phyloP scores from a whole-genome alignment of 2,797 vertebrate genomes.

The Pangasius macronema region DNA sequence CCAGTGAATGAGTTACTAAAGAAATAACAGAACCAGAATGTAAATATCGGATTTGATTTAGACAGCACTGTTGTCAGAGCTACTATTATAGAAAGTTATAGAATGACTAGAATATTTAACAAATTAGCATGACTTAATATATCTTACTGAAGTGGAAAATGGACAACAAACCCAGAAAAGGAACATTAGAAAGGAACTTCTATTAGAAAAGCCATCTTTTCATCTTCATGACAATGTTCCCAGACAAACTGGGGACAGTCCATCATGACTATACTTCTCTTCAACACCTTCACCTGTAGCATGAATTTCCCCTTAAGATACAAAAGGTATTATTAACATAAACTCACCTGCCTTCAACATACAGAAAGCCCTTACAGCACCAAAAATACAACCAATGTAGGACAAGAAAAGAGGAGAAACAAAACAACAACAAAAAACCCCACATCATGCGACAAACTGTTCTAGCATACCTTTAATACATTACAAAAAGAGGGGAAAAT shows the following conservation, averaged over 20 bases:
- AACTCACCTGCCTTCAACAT: not conserved
- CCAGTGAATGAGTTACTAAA: not conserved
- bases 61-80: not conserved
- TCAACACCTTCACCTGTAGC: not conserved
- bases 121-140: not conserved
- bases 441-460: not conserved
- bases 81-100: not conserved
- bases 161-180: no score
- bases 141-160: no score
- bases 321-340: not conserved
- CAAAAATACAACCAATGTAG: not conserved
- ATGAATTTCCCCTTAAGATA: not conserved
- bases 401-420: not conserved
- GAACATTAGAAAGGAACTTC: not conserved
- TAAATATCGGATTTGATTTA: not conserved
- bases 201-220: not conserved
- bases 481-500: not conserved
- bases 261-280: not conserved
- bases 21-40: not conserved
- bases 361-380: not conserved
- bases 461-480: constrained; percentile 9
- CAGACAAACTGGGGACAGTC: not conserved
- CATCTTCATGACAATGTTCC: not conserved
- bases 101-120: not conserved
- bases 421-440: not conserved